phyloP scores from a whole-genome alignment of 2,113 vertebrate genomes.

The Platycercus adscitus region DNA sequence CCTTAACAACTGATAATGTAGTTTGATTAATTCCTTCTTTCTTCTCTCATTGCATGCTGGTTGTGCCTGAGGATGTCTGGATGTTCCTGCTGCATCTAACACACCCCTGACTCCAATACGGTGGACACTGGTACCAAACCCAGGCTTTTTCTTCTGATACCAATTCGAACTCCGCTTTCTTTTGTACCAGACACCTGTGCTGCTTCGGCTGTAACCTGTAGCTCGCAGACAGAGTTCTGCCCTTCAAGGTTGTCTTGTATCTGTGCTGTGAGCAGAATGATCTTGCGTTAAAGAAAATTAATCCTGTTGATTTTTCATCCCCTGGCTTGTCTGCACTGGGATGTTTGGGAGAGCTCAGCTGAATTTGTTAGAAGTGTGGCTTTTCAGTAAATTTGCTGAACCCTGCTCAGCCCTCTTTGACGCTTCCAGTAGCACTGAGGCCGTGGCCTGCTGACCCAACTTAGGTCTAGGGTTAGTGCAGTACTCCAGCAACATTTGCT shows the following conservation, averaged over 20 bases:
- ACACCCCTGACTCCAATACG: not conserved
- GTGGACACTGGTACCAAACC: not conserved
- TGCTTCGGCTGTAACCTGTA: fast-evolving
- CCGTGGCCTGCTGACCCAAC: not conserved
- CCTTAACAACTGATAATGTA: not conserved
- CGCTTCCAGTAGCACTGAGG: fast-evolving
- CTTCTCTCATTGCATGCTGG: not conserved
- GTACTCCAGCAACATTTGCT: fast-evolving
- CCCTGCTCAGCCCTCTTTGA: not conserved
- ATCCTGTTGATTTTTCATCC: not conserved
- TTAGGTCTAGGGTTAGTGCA: fast-evolving
- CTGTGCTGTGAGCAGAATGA: not conserved
- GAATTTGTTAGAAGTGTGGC: not conserved
- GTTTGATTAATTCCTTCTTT: not conserved
- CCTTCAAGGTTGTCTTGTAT: not conserved
- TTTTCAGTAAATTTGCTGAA: not conserved
- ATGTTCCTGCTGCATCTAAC: not conserved
- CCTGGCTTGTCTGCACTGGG: not conserved
- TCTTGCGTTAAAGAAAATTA: not conserved
- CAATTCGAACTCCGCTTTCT: fast-evolving
- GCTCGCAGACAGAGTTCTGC: not conserved
- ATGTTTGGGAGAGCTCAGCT: not conserved
- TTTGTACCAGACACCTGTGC: fast-evolving
- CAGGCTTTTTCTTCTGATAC: not conserved
- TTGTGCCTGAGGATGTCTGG: not conserved